Base-by-base conservation (phyloP, 2,797 vertebrate species). In the Sparidentex hasta region DNA sequence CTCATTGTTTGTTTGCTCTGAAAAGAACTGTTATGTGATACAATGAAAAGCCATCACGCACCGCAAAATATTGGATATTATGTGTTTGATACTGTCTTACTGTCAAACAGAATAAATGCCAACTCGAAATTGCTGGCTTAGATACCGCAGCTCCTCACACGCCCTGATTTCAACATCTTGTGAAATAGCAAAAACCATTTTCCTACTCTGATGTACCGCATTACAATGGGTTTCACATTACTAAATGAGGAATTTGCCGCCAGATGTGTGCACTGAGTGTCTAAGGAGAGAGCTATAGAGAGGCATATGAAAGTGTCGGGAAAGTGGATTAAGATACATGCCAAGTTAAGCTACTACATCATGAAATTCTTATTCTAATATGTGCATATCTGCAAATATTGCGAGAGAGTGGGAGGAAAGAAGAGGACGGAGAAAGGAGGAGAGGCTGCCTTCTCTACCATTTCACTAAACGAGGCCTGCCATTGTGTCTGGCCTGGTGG, bases 71-170 rank as follows among this genome's bases (percentile, higher is more conserved):
- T 87, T 86, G 88, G 92, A 90, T 92, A 93, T 91, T 91, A 92
- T 90, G 90, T 93, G 89, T 92, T 89, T 93, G 90, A 91, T 88
- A 80, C 85, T 81, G 90, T 89, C 85, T 88, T 89, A 91, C 82
- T 91, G 82, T 93, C 91, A 87, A 90, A 91, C 89, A 79, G 73
- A 90, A 89, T 85, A 90, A 84, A 91, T 86, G 77, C 83, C 85
- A 76, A 70, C 76, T 78, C 79, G 77, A 91, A 93, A 90, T 83
- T 87, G 90, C 78, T 72, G 89, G 81, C 90, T 91, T 86, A 84
- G 87, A 89, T 78, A 75, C 56, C 21, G 25, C n/a, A 68, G 75
- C 79, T 84, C 81, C 80, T 81, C 74, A 68, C 64, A 68, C 75
- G 55, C 61, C 65, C 74, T 77, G 75, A 80, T 86, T 90, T 87